These are phyloP conservation scores for Mallotus villosus DNA, from an alignment of 2,797 vertebrate genomes.

Conservation along the genomic window DNA sequence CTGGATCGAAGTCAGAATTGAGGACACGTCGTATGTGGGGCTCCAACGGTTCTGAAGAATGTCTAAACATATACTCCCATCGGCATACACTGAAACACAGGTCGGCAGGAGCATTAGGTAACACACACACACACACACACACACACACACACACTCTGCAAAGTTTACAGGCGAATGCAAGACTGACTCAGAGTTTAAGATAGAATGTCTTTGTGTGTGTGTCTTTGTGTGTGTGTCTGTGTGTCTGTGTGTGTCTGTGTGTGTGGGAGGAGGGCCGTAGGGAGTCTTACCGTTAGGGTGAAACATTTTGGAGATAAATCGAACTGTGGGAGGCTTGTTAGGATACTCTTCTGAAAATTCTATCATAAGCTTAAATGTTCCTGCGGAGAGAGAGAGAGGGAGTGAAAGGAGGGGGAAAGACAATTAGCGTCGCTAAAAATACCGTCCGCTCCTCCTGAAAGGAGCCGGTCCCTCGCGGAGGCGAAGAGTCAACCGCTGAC, in stretches of 20 bases:
- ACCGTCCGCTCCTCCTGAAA: not conserved
- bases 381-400: conserved; percentile 65
- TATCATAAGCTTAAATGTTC: conserved; percentile 99
- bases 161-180: not conserved
- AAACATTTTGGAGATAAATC: conserved; percentile 99
- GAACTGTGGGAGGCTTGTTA: conserved; percentile 98
- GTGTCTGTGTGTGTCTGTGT: too few relatives aligned
- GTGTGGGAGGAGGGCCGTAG: not conserved
- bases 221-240: too few relatives aligned
- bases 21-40: conserved; percentile 97
- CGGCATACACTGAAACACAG: conserved; percentile 87
- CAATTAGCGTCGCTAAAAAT: conserved; percentile 16
- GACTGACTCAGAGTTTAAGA: not conserved
- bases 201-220: too few relatives aligned
- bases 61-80: conserved; percentile 99
- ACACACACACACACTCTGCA: not conserved
- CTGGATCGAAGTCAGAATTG: conserved; percentile 99
- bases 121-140: not conserved
- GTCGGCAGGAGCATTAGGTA: not conserved
- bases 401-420: not conserved
- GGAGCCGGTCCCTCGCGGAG: conserved; percentile 2
- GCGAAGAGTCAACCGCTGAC: not conserved
- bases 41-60: conserved; percentile 99
- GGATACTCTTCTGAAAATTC: conserved; percentile 99
- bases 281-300: conserved; percentile 93